Percentiles rank a stretch among this genome's conserved stretches.
These are phyloP conservation scores for Nettapus auritus DNA, from an alignment of 2,113 vertebrate species.

Conservation along the genomic window DNA sequence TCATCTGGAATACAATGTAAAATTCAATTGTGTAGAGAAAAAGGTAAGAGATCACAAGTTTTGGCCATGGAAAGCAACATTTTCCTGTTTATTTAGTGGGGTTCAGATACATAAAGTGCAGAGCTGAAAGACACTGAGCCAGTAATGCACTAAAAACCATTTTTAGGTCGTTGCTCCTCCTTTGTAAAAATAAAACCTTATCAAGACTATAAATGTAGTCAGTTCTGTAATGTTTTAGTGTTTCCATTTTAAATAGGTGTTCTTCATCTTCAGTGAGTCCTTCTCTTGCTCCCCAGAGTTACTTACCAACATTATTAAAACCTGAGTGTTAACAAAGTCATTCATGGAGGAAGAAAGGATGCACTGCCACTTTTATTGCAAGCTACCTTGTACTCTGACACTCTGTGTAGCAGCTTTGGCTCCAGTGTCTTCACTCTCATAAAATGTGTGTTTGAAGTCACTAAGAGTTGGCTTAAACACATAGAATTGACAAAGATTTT, in stretches of 20 bases:
- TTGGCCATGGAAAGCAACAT: background rate
- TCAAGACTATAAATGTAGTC: background rate
- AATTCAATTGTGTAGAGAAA: background rate
- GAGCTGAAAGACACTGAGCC: background rate
- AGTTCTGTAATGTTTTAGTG: background rate
- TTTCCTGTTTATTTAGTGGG: background rate
- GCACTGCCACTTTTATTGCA: background rate
- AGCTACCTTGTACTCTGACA: background rate
- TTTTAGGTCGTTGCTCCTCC: background rate
- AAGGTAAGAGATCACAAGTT: background rate
- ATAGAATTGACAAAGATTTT: background rate
- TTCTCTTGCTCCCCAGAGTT: background rate
- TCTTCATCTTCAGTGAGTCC: background rate
- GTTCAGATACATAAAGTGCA: accelerated
- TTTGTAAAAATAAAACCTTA: background rate
- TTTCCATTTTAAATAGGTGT: background rate
- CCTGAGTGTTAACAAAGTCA: background rate
- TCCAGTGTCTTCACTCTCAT: background rate
- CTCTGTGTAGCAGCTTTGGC: background rate
- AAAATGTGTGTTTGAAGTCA: background rate
- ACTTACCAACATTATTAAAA: background rate
- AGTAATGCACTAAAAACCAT: background rate
- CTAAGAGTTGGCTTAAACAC: background rate
- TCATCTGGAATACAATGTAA: background rate
- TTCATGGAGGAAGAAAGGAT: background rate